These are phyloP conservation scores for Drosophila mimetica DNA, from an alignment of 2,888 invertebrate genomes.

Conservation along the genomic window DNA sequence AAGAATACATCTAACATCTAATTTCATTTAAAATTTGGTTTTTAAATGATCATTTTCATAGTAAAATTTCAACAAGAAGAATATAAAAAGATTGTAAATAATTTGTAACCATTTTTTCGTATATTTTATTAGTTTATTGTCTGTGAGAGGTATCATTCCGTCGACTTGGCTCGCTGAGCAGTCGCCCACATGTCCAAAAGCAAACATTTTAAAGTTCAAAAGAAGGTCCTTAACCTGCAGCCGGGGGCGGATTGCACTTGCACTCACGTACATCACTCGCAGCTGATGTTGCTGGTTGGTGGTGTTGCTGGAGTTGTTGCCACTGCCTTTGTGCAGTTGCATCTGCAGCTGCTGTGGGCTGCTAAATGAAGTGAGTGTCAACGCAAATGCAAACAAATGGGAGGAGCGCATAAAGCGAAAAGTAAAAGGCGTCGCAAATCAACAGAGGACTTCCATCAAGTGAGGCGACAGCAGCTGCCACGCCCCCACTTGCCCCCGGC, in stretches of 20 bases:
- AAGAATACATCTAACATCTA: no score
- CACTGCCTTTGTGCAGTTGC: constrained; percentile 29
- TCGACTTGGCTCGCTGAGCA: not conserved
- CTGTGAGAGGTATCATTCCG: not conserved
- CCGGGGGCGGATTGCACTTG: constrained; percentile 60
- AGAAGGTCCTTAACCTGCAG: constrained; percentile 77
- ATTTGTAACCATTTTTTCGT: not conserved
- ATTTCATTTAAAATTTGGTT: no score
- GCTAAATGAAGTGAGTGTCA: constrained; percentile 77
- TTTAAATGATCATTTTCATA: no score
- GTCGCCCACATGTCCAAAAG: constrained; percentile 64
- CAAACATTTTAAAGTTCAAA: constrained; percentile 74
- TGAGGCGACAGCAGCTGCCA: constrained; percentile 31
- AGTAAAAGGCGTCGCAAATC: constrained; percentile 50
- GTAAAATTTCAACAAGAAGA: not conserved
- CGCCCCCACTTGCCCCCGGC: not conserved
- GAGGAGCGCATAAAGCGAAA: constrained; percentile 51
- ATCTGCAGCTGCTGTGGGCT: constrained; percentile 35
- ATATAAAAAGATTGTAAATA: not conserved
- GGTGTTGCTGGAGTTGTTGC: constrained; percentile 9
- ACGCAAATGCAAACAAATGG: constrained; percentile 71
- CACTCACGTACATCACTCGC: constrained; percentile 47
- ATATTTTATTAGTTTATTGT: not conserved
- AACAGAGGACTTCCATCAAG: constrained; percentile 49
- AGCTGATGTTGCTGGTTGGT: constrained; percentile 21